phyloP scores from a whole-genome alignment of 2,888 invertebrate species.

The Polyommatus icarus region DNA sequence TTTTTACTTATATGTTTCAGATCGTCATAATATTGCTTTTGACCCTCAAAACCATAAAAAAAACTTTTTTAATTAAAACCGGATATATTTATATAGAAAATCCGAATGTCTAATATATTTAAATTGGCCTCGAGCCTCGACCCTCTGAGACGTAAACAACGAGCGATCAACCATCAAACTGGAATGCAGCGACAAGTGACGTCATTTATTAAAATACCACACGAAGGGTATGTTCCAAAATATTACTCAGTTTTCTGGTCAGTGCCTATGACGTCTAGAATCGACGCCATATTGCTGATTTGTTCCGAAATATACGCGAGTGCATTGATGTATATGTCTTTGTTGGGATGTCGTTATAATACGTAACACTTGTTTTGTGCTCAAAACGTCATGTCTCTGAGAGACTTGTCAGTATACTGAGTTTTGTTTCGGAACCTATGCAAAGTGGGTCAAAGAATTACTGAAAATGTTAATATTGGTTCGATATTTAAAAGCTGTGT shows the following conservation, averaged over 20 bases:
- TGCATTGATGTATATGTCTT: no score
- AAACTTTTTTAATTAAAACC: not conserved
- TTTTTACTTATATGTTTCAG: no score
- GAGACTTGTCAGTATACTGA: no score
- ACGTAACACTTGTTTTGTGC: no score
- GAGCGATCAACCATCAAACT: conserved; percentile 72
- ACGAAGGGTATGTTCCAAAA: not conserved
- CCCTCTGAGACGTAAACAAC: conserved; percentile 70
- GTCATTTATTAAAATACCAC: conserved; percentile 67
- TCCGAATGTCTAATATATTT: conserved; percentile 3
- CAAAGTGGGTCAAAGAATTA: not conserved
- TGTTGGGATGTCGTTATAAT: no score
- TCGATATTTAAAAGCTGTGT: not conserved
- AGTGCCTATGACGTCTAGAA: no score
- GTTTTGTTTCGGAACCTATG: no score
- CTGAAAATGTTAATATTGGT: not conserved
- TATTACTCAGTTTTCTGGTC: no score
- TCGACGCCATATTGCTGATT: no score
- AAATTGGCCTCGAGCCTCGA: conserved; percentile 47
- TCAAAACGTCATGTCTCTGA: no score
- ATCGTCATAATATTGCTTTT: no score
- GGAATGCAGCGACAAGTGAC: conserved; percentile 57
- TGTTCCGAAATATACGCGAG: no score
- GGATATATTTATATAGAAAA: not conserved
- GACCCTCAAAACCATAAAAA: not conserved